A percentile compares a stretch with the other conserved stretches of the same genome.
phyloP scores from a whole-genome alignment of 2,113 vertebrate genomes.

The Callopanchax toddi region DNA sequence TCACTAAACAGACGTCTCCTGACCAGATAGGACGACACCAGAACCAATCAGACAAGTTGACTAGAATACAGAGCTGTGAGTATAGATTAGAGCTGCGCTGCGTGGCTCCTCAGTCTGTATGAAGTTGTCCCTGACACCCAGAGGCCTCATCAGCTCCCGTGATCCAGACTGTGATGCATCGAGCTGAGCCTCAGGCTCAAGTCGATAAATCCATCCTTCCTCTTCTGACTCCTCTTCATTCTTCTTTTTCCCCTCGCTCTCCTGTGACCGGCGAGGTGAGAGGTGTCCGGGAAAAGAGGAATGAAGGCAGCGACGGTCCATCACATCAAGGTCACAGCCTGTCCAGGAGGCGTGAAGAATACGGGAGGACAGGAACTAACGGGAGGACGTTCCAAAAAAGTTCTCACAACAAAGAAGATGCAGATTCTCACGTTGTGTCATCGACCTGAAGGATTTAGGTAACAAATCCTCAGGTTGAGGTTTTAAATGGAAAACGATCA shows the following conservation, averaged over 20 bases:
- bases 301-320: conserved; percentile 82
- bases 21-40: no score
- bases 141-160: conserved; percentile 93
- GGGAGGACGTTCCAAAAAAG: conserved; percentile 12
- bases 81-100: conserved; percentile 29
- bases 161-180: conserved; percentile 91
- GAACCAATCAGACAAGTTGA: no score
- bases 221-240: conserved; percentile 74
- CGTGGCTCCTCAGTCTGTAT: conserved; percentile 75
- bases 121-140: conserved; percentile 90
- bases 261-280: conserved; percentile 64
- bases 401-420: conserved; percentile 45
- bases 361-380: conserved; percentile 26
- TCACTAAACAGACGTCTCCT: no score
- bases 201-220: conserved; percentile 96
- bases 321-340: conserved; percentile 90
- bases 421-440: background rate
- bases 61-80: background rate
- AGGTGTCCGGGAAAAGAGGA: conserved; percentile 64
- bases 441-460: background rate
- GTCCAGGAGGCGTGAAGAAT: conserved; percentile 60
- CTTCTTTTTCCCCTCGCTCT: conserved; percentile 72
- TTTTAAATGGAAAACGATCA: no score
- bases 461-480: no score
- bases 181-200: conserved; percentile 85